Evolutionary conservation across 2,113 vertebrate species (phyloP).

Genomic region (Nibea albiflora): DNA sequence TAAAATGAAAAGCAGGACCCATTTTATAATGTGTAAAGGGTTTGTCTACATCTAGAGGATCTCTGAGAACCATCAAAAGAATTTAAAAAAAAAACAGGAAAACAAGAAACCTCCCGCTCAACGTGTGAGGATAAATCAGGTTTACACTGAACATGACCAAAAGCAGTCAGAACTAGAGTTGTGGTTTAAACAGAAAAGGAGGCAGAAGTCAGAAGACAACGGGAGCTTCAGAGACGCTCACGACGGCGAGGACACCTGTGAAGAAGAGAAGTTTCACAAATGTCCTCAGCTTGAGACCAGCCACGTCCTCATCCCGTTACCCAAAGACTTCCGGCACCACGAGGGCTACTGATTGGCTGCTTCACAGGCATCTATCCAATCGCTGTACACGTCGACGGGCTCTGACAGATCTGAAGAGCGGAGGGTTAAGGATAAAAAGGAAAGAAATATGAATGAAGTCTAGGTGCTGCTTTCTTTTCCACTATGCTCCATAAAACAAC

Average conservation of each 20-base stretch:
- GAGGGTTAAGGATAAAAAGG: slow-evolving; percentile 62
- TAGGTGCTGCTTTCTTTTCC: not conserved
- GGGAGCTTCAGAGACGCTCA: not conserved
- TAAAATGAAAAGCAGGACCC: slow-evolving; percentile 6
- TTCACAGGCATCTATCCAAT: slow-evolving; percentile 98
- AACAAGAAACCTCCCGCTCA: slow-evolving; percentile 8
- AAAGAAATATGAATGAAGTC: not conserved
- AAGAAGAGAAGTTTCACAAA: not conserved
- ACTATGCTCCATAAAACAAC: not conserved
- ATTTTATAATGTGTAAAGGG: not conserved
- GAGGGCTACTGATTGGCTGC: slow-evolving; percentile 91
- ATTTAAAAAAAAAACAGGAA: not conserved
- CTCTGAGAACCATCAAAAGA: not conserved
- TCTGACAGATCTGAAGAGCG: slow-evolving; percentile 90
- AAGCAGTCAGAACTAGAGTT: not conserved
- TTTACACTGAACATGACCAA: not conserved
- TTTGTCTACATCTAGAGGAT: not conserved
- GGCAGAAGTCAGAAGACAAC: slow-evolving; percentile 4
- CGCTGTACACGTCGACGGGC: slow-evolving; percentile 95
- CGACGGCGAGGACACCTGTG: slow-evolving; percentile 7
- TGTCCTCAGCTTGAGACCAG: slow-evolving; percentile 5
- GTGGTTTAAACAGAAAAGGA: slow-evolving; percentile 3
- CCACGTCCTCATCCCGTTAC: slow-evolving; percentile 6
- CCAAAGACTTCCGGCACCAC: slow-evolving; percentile 14
- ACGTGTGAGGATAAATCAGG: slow-evolving; percentile 25